Base-by-base conservation (phyloP, 2,888 invertebrate genomes). In the Aleiodes leptofemur region DNA sequence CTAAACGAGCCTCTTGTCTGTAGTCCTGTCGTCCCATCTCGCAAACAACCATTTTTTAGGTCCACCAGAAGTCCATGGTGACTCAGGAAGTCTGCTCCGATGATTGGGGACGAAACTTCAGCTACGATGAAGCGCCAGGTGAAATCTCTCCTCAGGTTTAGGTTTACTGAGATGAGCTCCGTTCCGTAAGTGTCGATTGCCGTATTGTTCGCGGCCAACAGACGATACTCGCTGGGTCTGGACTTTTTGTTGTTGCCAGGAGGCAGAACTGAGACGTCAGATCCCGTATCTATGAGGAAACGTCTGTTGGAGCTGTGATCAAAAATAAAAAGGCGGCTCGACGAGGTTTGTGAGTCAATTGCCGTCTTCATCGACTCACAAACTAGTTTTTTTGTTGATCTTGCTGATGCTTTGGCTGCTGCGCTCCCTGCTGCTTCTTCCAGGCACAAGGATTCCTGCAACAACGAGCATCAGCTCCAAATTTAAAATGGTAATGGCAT, bases 251-350 rank as follows among this genome's bases (percentile, higher is more conserved):
- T 57, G 29, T 4, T 31, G 4, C 61, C 4, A 3, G n/a, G 13
- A 5, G 61, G 61, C 5, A 61, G 7, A 14, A 61, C 61, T 1
- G 61, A 34, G 14, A 31, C 23, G 38, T 38, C 61, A 3, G 61
- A 61, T 2, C 61, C 61, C 1, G 61, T 61, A 13, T 61, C 61
- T 7, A 57, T 57, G 4, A 29, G 29, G 11, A 57, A 57, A 8
- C 14, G 23, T 8, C 8, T 16, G 23, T n/a, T n/a, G 5, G 29
- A 1, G 8, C n/a, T 16, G 23, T 2, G 4, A 23, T 57, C 29
- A 4, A 29, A 4, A 23, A 61, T 11, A n/a, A 38, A 34, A n/a
- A 61, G 61, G 13, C 61, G 61, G 38, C 61, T 50, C n/a, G 50
- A 50, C n/a, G 50, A 50, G 13, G 50, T 7, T 11, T n/a, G 50